Conservation (phyloP, 2,113 vertebrate genomes). For the Gnathonemus echidnorhynchus region DNA sequence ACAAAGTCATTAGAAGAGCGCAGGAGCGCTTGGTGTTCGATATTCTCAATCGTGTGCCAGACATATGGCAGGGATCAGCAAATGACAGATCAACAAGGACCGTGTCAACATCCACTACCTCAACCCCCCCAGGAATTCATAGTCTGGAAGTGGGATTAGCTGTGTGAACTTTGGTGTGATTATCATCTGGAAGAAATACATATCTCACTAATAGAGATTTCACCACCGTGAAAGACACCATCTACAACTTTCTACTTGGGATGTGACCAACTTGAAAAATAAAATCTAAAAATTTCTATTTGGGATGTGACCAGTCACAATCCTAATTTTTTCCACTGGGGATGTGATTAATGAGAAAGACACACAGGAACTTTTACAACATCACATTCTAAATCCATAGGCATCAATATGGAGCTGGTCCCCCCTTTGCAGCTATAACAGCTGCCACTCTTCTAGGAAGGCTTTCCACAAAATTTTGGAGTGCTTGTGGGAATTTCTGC, state of each 20-base stretch:
- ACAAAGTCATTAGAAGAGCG: background rate
- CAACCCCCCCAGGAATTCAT: background rate
- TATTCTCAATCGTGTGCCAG: background rate
- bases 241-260: background rate
- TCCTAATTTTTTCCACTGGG: background rate
- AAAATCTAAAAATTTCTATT: background rate
- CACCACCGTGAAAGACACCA: background rate
- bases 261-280: background rate
- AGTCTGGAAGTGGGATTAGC: constrained; percentile 15
- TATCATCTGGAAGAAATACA: constrained; percentile 38
- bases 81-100: background rate
- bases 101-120: background rate
- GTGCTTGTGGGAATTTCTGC: background rate
- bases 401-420: background rate
- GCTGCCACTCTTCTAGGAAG: background rate
- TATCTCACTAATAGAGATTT: constrained; percentile 21
- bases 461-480: background rate
- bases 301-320: background rate
- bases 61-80: constrained; percentile 22
- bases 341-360: background rate
- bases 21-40: background rate
- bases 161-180: background rate
- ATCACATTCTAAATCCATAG: background rate
- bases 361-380: background rate
- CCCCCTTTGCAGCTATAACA: background rate